Evolutionary conservation across 2,888 invertebrate genomes (phyloP), one percentile per base, ranked within the genome.

Genomic region (Tenodera sinensis): DNA sequence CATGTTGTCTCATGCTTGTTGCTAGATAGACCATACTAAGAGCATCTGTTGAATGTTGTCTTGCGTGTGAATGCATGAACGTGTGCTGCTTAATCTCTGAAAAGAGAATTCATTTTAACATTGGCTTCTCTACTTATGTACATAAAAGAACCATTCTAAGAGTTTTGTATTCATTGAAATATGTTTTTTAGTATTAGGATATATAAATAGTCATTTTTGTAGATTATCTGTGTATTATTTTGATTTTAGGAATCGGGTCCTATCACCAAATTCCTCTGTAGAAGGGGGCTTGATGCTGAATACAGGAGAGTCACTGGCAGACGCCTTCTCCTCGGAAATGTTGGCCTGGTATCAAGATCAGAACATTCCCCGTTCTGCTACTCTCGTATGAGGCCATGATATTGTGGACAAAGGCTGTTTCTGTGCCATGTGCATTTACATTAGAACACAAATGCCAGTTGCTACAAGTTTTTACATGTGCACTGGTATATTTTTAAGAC

Each of bases 271-370:
- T 92, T 92, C 82, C 92, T 91, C 90, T 91, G 91, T 89, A 89
- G 90, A 88, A 91, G 91, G 86, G 92, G 92, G 91, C 91, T 93
- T 71, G 92, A 93, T 91, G 91, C 92, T 89, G 92, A 91, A 91
- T 91, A 90, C 86, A 27, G 87, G 85, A 83, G 88, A 90, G 71
- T 92, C 93, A 84, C 92, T 94, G 86, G 94, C 94, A 3, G 94
- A 94, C 87, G 93, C 93, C 89, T 94, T 94, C 92, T 93, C 94
- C n/a, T 93, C 93, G 54, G 95, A 95, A 92, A 94, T 95, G 94
- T 93, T 95, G 90, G 93, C 94, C n/a, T 95, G 95, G 95, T 95
- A 94, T 90, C 93, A 93, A 92, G 93, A 93, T 90, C 93, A 93
- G 87, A 91, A 90, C 88, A 90, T 91, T 81, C 90, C 91, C 20